A percentile compares a stretch with the other conserved stretches of the same genome.
Evolutionary conservation across 2,113 vertebrate genomes (phyloP).

Genomic region (Microtus ochrogaster): DNA sequence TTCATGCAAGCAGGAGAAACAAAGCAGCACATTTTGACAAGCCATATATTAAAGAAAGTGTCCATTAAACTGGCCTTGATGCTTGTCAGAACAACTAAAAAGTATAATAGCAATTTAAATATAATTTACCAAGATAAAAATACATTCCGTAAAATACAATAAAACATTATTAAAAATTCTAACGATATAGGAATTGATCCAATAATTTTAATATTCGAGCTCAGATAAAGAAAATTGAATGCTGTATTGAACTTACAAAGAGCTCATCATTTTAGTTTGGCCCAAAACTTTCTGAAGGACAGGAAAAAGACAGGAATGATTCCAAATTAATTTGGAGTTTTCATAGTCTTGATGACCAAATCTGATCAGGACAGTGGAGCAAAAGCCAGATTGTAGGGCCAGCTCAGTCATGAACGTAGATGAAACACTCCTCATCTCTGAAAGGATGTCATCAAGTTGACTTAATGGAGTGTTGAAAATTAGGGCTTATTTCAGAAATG

Average conservation of each 20-base stretch:
- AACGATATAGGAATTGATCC: background rate
- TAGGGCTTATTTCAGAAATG: slow-evolving; percentile 39
- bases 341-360: slow-evolving; percentile 15
- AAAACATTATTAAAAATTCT: slow-evolving; percentile 7
- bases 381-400: background rate
- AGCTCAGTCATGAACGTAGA: background rate
- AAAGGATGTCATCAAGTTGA: background rate
- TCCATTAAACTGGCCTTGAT: background rate
- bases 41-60: background rate
- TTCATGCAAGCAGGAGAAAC: background rate
- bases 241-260: slow-evolving; percentile 8
- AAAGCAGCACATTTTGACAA: background rate
- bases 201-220: slow-evolving; percentile 19
- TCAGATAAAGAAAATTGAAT: background rate
- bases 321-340: slow-evolving; percentile 23
- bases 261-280: background rate
- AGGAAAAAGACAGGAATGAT: background rate
- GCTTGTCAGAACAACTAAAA: slow-evolving; percentile 5
- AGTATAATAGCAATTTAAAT: background rate
- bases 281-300: slow-evolving; percentile 14
- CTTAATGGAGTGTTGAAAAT: slow-evolving; percentile 36
- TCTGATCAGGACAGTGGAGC: background rate
- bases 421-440: background rate
- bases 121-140: background rate
- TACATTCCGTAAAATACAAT: background rate